Evolutionary conservation across 2,888 invertebrate species (phyloP), one percentile per base, ranked within the genome.

Genomic region (Andricus quercusramuli): DNA sequence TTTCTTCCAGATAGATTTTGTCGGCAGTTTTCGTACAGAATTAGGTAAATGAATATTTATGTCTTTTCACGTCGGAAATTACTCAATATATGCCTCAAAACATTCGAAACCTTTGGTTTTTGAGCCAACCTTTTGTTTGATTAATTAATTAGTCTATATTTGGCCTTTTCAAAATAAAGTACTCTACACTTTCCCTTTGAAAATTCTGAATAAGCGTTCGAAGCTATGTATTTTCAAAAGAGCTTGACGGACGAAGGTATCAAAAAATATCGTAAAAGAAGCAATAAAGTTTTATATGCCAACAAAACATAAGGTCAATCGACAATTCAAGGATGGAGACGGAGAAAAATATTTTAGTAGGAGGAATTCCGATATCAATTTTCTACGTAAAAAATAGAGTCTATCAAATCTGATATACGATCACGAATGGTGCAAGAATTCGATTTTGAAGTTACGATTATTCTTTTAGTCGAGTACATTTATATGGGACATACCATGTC

Each of bases 401-500:
- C 56, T 56, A 56, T 56, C 17, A 56, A 56, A n/a, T 56, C 56
- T 68, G 68, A 68, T 68, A 44, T 68, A 68, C 5, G 68, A 47
- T 68, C 68, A 68, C 11, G 17, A 68, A 68, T 47, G 25, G 68
- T 47, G 68, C 25, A 68, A 68, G 68, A 68, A 68, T 68, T 68
- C 25, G 25, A 68, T 68, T 68, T 68, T 47, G 25, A 47, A 47
- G 13, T 68, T 47, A 25, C 6, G 47, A 68, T 68, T 47, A 47
- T 67, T 68, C 25, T 47, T 47, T 68, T 22, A 6, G 22, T 68
- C 22, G 44, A 68, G 68, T 17, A 68, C 44, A 68, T 68, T 47
- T 68, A 68, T 68, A 47, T 44, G 47, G 68, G 44, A 44, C 68
- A 68, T 68, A 47, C 68, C 68, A 68, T 22, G 68, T 68, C 68